Conservation (phyloP, 2,888 invertebrate genomes). For the Sarcophaga rosellei region DNA sequence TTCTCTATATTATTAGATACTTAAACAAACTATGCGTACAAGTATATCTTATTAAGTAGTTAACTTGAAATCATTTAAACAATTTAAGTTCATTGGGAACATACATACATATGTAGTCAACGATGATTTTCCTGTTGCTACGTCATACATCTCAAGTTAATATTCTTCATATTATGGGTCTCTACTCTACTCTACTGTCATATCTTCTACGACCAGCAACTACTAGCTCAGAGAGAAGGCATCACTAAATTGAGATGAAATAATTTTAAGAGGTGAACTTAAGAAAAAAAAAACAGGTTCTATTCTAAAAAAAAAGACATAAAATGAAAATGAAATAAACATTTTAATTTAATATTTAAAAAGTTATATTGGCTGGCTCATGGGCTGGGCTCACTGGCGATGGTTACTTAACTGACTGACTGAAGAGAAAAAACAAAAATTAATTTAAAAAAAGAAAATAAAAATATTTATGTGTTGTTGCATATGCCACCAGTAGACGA, state of each 20-base stretch:
- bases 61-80: constrained; percentile 54
- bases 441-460: too few relatives aligned
- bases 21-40: constrained; percentile 40
- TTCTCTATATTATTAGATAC: constrained; percentile 48
- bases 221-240: constrained; percentile 41
- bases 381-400: background rate
- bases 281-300: constrained; percentile 63
- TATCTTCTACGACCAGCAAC: background rate
- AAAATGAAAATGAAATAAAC: constrained; percentile 20
- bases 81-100: constrained; percentile 58
- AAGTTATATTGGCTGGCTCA: constrained; percentile 43
- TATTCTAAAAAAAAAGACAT: constrained; percentile 36
- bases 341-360: constrained; percentile 44
- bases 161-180: constrained; percentile 42
- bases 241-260: constrained; percentile 51
- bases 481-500: constrained; percentile 34
- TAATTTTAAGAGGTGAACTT: constrained; percentile 11
- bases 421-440: too few relatives aligned
- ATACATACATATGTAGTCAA: constrained; percentile 45
- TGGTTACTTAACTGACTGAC: too few relatives aligned
- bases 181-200: constrained; percentile 12
- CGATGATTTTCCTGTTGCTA: background rate
- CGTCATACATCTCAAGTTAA: constrained; percentile 11
- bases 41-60: constrained; percentile 42
- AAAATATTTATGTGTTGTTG: background rate